These are phyloP conservation scores for Zhengitettix transpicula DNA, from an alignment of 2,888 invertebrate species.

Conservation along the genomic window DNA sequence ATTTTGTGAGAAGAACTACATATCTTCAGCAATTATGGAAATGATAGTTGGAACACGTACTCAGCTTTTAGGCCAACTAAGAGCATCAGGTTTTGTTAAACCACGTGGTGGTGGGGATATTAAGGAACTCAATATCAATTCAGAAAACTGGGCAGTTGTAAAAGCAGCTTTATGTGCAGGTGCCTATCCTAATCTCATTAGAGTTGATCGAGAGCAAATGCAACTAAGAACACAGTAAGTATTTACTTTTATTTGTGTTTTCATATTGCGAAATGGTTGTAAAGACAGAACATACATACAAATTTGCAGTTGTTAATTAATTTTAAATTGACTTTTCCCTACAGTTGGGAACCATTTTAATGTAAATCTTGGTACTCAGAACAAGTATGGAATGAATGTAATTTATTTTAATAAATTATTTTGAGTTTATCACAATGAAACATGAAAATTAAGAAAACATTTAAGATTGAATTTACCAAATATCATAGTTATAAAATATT, in stretches of 20 bases:
- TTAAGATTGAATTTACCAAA: too few relatives aligned
- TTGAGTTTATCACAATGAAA: too few relatives aligned
- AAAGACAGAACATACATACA: neutral
- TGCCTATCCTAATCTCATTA: constrained; percentile 74
- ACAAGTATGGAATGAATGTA: too few relatives aligned
- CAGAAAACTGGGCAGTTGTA: constrained; percentile 77
- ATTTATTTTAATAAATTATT: too few relatives aligned
- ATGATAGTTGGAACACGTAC: constrained; percentile 72
- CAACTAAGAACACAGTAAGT: constrained; percentile 46
- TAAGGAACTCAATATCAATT: constrained; percentile 64
- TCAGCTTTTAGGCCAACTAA: constrained; percentile 64
- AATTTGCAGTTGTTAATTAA: too few relatives aligned
- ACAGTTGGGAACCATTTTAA: too few relatives aligned
- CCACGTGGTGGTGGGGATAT: constrained; percentile 37
- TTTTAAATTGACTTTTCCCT: too few relatives aligned
- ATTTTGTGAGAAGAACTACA: constrained; percentile 59
- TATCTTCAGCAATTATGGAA: constrained; percentile 73
- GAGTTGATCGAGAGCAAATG: constrained; percentile 45
- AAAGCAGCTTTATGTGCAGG: constrained; percentile 81
- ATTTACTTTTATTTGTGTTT: neutral
- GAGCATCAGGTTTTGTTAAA: constrained; percentile 52
- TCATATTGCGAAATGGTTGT: too few relatives aligned
- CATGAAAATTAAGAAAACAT: too few relatives aligned
- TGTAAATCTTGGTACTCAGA: too few relatives aligned
- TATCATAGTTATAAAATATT: too few relatives aligned